Evolutionary conservation across 2,888 invertebrate species (phyloP).

Genomic region (Heliconius sara): DNA sequence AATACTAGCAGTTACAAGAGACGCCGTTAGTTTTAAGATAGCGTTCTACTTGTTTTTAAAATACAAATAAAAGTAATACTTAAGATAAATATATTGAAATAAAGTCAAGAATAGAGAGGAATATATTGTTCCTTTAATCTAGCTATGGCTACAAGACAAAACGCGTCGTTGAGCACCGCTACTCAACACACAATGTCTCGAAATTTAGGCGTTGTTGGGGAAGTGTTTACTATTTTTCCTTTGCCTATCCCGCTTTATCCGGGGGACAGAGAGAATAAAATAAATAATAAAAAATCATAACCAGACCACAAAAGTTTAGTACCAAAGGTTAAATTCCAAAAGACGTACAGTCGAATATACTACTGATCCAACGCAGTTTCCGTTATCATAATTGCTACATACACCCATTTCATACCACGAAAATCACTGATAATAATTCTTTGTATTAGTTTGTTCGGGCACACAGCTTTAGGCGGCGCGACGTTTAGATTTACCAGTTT

Average conservation of each 20-base stretch:
- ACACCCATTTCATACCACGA: constrained; percentile 61
- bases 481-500: neutral
- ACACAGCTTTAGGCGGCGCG: constrained; percentile 54
- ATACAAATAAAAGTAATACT: neutral
- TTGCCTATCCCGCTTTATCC: no score
- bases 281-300: no score
- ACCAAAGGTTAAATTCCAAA: neutral
- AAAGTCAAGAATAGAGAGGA: neutral
- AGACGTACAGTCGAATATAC: constrained; percentile 2
- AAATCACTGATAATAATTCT: constrained; percentile 76
- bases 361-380: constrained; percentile 20
- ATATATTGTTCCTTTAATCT: neutral
- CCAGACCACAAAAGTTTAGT: no score
- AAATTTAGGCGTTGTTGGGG: neutral
- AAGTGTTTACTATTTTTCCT: neutral
- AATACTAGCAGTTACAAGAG: constrained; percentile 42
- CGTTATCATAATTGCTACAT: constrained; percentile 45
- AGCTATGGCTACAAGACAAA: neutral
- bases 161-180: neutral
- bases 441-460: constrained; percentile 74
- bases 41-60: constrained; percentile 23
- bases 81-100: constrained; percentile 7
- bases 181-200: neutral
- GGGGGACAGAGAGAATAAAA: no score
- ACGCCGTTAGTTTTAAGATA: constrained; percentile 35